phyloP scores from a whole-genome alignment of 37 sponge, comb jelly and placozoan species.

The Ephydatia muelleri region DNA sequence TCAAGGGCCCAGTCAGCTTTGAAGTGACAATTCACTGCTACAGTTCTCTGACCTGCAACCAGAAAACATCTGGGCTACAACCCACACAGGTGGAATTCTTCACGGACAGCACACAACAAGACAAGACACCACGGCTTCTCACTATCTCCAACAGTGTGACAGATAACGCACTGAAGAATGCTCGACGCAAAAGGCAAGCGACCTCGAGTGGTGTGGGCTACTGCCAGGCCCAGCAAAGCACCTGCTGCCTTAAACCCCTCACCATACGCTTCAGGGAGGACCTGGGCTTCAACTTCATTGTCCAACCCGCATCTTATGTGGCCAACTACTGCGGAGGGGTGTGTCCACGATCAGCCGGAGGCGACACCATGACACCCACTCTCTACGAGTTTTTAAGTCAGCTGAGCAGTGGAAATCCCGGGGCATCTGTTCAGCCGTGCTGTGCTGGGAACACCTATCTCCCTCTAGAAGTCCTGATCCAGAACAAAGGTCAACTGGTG shows the following conservation, averaged over 20 bases:
- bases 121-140: slow-evolving; percentile 23
- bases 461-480: slow-evolving; percentile 31
- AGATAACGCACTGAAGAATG: slow-evolving; percentile 8
- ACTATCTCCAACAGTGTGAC: slow-evolving; percentile 6
- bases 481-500: background rate
- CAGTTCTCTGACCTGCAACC: slow-evolving; percentile 29
- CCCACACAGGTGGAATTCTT: slow-evolving; percentile 25
- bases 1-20: slow-evolving; percentile 19
- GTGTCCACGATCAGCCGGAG: slow-evolving; percentile 28
- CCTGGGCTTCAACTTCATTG: slow-evolving; percentile 32
- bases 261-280: slow-evolving; percentile 48
- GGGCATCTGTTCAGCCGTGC: slow-evolving; percentile 49
- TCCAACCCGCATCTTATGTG: slow-evolving; percentile 8
- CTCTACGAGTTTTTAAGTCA: slow-evolving; percentile 32
- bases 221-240: slow-evolving; percentile 34
- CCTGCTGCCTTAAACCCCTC: slow-evolving; percentile 62
- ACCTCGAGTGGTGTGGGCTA: background rate
- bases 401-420: slow-evolving; percentile 2
- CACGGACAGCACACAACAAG: background rate
- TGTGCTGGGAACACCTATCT: slow-evolving; percentile 41
- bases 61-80: background rate
- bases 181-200: slow-evolving; percentile 3
- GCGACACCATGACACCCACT: slow-evolving; percentile 14
- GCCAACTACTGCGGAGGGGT: slow-evolving; percentile 69
- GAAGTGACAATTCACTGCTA: slow-evolving; percentile 51